Evolutionary conservation across 2,113 vertebrate genomes (phyloP).

Genomic region (Limanda limanda): DNA sequence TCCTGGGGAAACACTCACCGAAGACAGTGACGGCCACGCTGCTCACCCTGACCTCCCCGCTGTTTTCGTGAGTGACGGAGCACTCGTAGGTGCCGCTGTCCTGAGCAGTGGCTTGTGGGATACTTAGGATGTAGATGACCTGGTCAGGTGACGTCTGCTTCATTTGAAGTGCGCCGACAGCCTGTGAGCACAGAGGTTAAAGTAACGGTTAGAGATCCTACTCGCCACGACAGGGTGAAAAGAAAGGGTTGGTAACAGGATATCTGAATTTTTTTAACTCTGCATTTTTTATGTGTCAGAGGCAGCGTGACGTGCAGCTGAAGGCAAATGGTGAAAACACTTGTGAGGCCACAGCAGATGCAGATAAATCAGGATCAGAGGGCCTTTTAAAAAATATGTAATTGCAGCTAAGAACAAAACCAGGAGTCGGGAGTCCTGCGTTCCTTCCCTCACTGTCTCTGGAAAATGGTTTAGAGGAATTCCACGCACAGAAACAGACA

Average conservation of each 20-base stretch:
- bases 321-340: constrained; percentile 70
- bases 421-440: constrained; percentile 53
- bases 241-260: not conserved
- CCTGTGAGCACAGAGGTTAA: constrained; percentile 58
- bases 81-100: constrained; percentile 93
- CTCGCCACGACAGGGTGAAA: not conserved
- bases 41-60: constrained; percentile 82
- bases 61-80: constrained; percentile 81
- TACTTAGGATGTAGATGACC: constrained; percentile 85
- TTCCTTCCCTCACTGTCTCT: constrained; percentile 49
- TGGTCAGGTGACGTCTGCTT: constrained; percentile 60
- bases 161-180: constrained; percentile 62
- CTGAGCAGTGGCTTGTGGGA: constrained; percentile 85
- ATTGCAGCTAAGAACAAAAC: constrained; percentile 70
- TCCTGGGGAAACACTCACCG: constrained; percentile 78
- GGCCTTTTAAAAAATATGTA: constrained; percentile 66
- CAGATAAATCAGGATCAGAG: constrained; percentile 75
- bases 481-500: constrained; percentile 18
- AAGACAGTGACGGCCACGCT: constrained; percentile 86
- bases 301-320: constrained; percentile 17
- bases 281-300: constrained; percentile 13
- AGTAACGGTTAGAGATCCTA: constrained; percentile 1
- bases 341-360: constrained; percentile 55
- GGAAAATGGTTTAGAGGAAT: constrained; percentile 71
- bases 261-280: constrained; percentile 21